Evolutionary conservation across 2,797 vertebrate species (phyloP).

Genomic region (Centropyge bicolor): DNA sequence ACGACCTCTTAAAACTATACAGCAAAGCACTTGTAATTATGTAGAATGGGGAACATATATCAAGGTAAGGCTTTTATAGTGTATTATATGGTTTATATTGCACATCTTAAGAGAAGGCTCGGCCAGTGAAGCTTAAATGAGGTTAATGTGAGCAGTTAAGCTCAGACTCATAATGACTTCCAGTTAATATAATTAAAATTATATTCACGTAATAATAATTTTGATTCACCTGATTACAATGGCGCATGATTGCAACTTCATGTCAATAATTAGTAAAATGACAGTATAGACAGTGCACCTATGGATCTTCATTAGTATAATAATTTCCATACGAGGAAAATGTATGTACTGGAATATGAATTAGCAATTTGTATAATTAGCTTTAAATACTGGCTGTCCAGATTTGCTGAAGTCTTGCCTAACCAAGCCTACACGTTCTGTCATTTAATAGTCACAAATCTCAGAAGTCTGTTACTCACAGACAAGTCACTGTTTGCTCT

Average conservation of each 20-base stretch:
- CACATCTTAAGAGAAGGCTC: slow-evolving; percentile 24
- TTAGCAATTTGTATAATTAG: neutral
- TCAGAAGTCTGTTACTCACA: neutral
- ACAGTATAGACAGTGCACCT: neutral
- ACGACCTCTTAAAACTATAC: slow-evolving; percentile 36
- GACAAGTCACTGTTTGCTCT: neutral
- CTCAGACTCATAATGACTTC: slow-evolving; percentile 5
- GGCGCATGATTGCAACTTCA: slow-evolving; percentile 2
- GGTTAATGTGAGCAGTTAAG: slow-evolving; percentile 45
- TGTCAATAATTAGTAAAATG: slow-evolving; percentile 20
- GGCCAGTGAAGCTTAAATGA: neutral
- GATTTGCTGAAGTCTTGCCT: neutral
- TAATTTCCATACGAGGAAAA: neutral
- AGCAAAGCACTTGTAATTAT: slow-evolving; percentile 41
- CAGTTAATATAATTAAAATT: slow-evolving; percentile 27
- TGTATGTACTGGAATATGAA: neutral
- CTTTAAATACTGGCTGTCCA: neutral
- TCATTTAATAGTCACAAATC: neutral
- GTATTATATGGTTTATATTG: slow-evolving; percentile 40
- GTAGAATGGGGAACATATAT: slow-evolving; percentile 37
- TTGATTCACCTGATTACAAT: slow-evolving; percentile 31
- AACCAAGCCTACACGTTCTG: neutral
- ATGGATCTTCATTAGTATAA: slow-evolving; percentile 4
- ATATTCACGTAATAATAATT: slow-evolving; percentile 18
- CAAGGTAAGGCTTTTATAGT: slow-evolving; percentile 1